Evolutionary conservation across 2,113 vertebrate species (phyloP).

Genomic region (Ictalurus furcatus): DNA sequence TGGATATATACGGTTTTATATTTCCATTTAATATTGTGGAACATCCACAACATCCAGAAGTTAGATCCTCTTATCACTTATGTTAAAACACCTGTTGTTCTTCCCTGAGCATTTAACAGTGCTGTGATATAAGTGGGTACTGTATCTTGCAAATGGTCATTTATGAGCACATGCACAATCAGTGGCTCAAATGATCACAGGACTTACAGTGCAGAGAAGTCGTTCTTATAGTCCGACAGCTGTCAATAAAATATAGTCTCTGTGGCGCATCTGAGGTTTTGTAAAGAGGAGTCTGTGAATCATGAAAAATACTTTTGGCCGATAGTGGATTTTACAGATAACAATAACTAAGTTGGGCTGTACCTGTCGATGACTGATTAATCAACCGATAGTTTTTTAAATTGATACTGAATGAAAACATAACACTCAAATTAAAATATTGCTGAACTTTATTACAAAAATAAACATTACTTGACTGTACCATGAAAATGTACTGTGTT

Average conservation of each 20-base stretch:
- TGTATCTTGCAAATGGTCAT: not conserved
- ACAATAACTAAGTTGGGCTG: no score
- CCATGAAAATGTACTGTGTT: no score
- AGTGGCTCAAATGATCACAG: not conserved
- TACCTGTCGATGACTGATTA: no score
- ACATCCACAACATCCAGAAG: not conserved
- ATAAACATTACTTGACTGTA: no score
- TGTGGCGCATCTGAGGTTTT: not conserved
- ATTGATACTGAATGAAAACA: no score
- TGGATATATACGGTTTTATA: not conserved
- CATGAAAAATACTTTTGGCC: no score
- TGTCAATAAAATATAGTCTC: not conserved
- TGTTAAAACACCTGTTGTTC: not conserved
- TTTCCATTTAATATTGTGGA: not conserved
- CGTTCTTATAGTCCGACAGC: not conserved
- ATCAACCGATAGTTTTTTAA: no score
- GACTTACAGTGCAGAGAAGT: not conserved
- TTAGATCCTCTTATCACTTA: not conserved
- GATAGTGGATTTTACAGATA: no score
- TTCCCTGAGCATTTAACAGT: not conserved
- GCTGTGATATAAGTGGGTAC: not conserved
- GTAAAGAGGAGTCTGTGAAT: not conserved
- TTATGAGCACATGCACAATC: not conserved
- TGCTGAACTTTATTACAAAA: no score
- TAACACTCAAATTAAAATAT: no score